Evolutionary conservation across 2,797 vertebrate species (phyloP).

Genomic region (Emys orbicularis): DNA sequence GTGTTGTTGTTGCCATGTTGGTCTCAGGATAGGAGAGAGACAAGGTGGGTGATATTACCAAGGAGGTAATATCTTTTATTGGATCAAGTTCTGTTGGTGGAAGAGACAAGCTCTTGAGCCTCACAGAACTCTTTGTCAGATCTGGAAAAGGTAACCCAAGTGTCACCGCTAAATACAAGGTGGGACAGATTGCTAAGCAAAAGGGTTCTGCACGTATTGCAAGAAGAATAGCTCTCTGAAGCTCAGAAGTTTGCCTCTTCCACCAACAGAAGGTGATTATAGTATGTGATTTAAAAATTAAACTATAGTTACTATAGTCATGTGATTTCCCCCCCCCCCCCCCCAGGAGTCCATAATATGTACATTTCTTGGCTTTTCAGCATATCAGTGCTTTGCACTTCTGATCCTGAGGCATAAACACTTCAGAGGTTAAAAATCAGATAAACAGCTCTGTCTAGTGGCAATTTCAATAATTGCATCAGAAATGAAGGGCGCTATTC

Average conservation of each 20-base stretch:
- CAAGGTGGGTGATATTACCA: not conserved
- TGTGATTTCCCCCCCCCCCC: not conserved
- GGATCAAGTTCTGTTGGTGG: not conserved
- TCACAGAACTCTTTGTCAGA: not conserved
- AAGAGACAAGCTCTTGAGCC: not conserved
- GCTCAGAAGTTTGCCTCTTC: not conserved
- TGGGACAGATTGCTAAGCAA: not conserved
- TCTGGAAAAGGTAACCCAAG: not conserved
- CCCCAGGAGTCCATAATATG: not conserved
- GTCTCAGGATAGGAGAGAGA: not conserved
- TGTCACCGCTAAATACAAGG: not conserved
- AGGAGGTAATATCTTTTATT: not conserved
- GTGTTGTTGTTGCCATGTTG: not conserved
- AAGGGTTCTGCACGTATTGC: not conserved
- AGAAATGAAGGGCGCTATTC: not conserved
- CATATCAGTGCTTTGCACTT: not conserved
- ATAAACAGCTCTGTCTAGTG: conserved; percentile 83
- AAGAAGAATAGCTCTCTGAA: not conserved
- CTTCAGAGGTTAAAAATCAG: conserved; percentile 65
- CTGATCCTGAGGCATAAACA: not conserved
- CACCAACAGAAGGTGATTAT: not conserved
- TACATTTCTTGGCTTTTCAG: conserved; percentile 21
- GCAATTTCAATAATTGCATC: conserved; percentile 72
- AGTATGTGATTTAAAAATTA: not conserved
- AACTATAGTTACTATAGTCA: not conserved